Evolutionary conservation across 2,797 vertebrate genomes (phyloP).

Genomic region (Loris lydekkerianus): DNA sequence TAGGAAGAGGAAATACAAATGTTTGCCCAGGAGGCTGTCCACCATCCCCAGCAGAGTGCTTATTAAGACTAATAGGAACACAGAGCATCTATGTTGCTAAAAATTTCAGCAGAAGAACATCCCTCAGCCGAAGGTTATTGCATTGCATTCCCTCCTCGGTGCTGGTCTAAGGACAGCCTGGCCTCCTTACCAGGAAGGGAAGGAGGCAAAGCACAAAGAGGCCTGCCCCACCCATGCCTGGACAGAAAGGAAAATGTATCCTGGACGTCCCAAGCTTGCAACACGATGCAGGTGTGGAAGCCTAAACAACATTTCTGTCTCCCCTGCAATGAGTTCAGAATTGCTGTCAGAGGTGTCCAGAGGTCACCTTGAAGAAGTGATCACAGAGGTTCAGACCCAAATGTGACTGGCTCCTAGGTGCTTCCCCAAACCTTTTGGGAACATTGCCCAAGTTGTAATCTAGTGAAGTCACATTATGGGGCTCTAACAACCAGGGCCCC

Average conservation of each 20-base stretch:
- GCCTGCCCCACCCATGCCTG: conserved; percentile 60
- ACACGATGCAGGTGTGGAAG: background rate
- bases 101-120: background rate
- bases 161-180: background rate
- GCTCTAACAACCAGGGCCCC: background rate
- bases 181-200: background rate
- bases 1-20: conserved; percentile 50
- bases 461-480: background rate
- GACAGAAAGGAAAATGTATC: conserved; percentile 63
- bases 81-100: background rate
- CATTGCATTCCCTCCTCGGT: background rate
- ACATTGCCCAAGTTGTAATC: background rate
- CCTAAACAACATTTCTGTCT: background rate
- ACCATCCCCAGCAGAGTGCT: conserved; percentile 17
- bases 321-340: no score
- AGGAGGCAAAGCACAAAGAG: background rate
- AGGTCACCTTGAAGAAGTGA: no score
- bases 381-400: background rate
- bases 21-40: conserved; percentile 48
- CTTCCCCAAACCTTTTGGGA: background rate
- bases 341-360: no score
- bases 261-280: background rate
- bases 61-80: conserved; percentile 3
- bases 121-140: background rate
- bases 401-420: background rate